These are phyloP conservation scores for Virgularia gustaviana DNA, from an alignment of 92 coral and sea anemone genomes.

Conservation along the genomic window DNA sequence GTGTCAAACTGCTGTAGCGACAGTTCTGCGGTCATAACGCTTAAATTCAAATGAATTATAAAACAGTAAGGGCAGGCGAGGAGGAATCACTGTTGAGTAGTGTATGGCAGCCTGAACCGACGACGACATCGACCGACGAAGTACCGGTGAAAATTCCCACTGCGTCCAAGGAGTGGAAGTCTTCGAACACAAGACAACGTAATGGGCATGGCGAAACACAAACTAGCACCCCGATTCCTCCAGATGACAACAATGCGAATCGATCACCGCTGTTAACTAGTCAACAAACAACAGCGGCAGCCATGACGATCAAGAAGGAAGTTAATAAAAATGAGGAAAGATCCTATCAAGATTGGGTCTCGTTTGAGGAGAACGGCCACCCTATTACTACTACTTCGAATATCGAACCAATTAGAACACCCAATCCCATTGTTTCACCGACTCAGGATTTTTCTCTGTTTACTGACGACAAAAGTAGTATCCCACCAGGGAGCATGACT, in stretches of 20 bases:
- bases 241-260: too few relatives aligned
- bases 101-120: not conserved
- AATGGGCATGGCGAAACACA: not conserved
- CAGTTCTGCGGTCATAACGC: constrained; percentile 11
- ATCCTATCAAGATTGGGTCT: constrained; percentile 5
- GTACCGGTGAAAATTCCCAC: not conserved
- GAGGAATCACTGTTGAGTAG: constrained; percentile 11
- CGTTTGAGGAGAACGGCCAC: constrained; percentile 16
- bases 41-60: constrained; percentile 28
- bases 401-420: too few relatives aligned
- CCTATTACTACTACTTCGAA: too few relatives aligned
- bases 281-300: too few relatives aligned
- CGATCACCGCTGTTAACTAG: too few relatives aligned
- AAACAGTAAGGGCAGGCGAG: constrained; percentile 12
- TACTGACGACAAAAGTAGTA: not conserved
- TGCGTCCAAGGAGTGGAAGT: not conserved
- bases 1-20: not conserved
- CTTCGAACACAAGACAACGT: not conserved
- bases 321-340: not conserved
- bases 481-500: not conserved
- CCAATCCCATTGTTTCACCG: not conserved
- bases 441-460: not conserved
- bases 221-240: too few relatives aligned
- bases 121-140: not conserved
- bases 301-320: not conserved